Base-by-base conservation (phyloP, 2,888 invertebrate genomes). In the Chironomus riparius region DNA sequence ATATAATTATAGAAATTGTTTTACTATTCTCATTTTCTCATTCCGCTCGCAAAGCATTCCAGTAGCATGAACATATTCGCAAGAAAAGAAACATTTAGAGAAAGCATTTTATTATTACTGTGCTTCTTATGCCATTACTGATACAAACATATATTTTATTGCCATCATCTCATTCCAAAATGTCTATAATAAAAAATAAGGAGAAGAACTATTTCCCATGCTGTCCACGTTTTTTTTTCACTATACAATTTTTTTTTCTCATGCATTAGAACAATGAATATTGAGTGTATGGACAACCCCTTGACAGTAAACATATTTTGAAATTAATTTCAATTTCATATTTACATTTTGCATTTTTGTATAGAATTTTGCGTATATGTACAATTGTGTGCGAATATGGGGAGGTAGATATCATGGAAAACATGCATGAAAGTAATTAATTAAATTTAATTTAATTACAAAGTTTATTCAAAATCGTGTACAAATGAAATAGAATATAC, bases 1-100 rank as follows among this genome's bases (percentile, higher is more conserved):
- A 74, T 74, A 74, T 74, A 74, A 74, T 74, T 74, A 74, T 68
- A 74, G 74, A 74, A 74, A 74, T 68, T 74, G 74, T 74, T 74
- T 74, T 68, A 68, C 13, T 74, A 48, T 47, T 68, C 48, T 74
- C 38, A 22, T 24, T 61, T 62, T 38, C 65, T 7, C 65, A 24
- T 12, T 65, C 38, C 2, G 1, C 10, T 38, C 2, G 38, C 10
- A 38, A 10, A 38, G 10, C 7, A 38, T 38, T 38, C 38, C 10
- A 38, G 7, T 38, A 2, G 10, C 7, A 38, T 38, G 38, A 38
- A 10, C 7, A 10, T 38, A 38, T 7, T 38, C 38, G 4, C 38
- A 38, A 38, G 1, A 28, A 38, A 38, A 38, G 10, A 38, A 38
- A 38, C 38, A 38, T 38, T 38, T 38, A 38, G 38, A 38, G 38